Base-by-base conservation (phyloP, 2,888 invertebrate genomes). In the Lordiphosa andalusiaca region DNA sequence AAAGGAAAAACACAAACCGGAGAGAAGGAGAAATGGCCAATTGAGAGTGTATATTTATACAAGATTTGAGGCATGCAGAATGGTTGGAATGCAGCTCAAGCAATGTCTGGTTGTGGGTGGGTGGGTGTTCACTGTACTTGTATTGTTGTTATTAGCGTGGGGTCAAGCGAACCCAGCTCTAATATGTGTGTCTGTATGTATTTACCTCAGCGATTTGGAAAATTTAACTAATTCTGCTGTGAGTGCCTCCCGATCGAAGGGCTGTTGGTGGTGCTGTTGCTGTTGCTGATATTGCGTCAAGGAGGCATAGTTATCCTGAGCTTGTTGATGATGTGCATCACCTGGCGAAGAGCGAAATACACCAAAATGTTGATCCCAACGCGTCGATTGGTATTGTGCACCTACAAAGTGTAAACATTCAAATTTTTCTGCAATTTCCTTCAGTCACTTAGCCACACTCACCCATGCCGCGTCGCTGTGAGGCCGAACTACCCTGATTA, bases 301-400 rank as follows among this genome's bases (percentile, higher is more conserved):
- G 0, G 49, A 33, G 19, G 47, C 12, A 10, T 64, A 47, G 6
- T 38, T 50, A 86, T 90, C 86, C 57, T 84, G 76, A 3, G 75
- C 53, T 81, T 88, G 90, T 71, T 86, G 91, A 61, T 81, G 89
- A 61, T 81, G 89, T 69, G 84, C 81, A 49, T 89, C 88, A 9
- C 85, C 87, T 0, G 91, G 91, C 30, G 93, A 93, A 41, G 93
- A 91, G 9, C 93, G 91, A 87, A 93, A 93, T 12, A 93, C 91
- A 40, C 93, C 93, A 48, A 93, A 91, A 69, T 93, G 93, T 83
- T 94, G 93, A 75, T 93, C 92, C 87, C 93, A 92, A 80, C 87
- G 83, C 12, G 87, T 77, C 2, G 86, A 76, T 57, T 89, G 88
- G 60, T 87, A 78, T 53, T 87, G 87, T 2, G 86, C 73, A 25